A percentile compares a stretch with the other conserved stretches of the same genome.
phyloP scores from a whole-genome alignment of 2,797 vertebrate species.

The Pogoniulus pusillus region DNA sequence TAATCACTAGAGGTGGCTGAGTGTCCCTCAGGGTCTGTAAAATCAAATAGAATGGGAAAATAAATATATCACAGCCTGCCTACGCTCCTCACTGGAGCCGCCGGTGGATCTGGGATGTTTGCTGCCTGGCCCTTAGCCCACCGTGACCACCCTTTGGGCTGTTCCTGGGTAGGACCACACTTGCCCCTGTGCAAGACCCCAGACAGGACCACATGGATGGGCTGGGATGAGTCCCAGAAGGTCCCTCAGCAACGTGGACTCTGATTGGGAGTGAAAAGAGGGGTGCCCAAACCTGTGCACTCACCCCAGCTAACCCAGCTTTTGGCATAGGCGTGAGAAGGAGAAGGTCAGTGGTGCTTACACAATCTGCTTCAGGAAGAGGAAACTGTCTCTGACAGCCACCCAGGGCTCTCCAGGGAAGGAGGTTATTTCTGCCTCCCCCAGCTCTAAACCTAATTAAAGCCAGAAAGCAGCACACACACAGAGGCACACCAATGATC shows the following conservation, averaged over 20 bases:
- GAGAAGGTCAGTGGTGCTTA: neutral
- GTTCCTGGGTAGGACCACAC: neutral
- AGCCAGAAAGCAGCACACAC: conserved; percentile 14
- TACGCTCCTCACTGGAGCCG: neutral
- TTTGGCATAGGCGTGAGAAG: neutral
- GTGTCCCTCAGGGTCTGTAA: conserved; percentile 58
- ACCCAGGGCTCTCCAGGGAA: neutral
- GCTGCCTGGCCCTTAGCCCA: neutral
- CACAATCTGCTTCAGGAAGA: conserved; percentile 38
- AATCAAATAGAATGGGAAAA: conserved; percentile 55
- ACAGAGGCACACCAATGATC: neutral
- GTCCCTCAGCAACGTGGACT: neutral
- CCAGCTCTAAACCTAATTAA: conserved; percentile 47
- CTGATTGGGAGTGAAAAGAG: neutral
- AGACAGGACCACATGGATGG: neutral
- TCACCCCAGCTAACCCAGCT: neutral
- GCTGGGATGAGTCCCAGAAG: neutral
- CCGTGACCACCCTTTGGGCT: accelerated
- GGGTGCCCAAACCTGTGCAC: neutral
- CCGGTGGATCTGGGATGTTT: neutral
- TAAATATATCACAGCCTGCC: conserved; percentile 28
- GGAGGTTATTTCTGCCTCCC: conserved; percentile 34
- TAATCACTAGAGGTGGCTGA: conserved; percentile 63
- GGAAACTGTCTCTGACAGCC: conserved; percentile 23
- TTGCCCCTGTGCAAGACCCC: neutral